Conservation (phyloP, 2,888 invertebrate genomes). For the Abscondita cerata region DNA sequence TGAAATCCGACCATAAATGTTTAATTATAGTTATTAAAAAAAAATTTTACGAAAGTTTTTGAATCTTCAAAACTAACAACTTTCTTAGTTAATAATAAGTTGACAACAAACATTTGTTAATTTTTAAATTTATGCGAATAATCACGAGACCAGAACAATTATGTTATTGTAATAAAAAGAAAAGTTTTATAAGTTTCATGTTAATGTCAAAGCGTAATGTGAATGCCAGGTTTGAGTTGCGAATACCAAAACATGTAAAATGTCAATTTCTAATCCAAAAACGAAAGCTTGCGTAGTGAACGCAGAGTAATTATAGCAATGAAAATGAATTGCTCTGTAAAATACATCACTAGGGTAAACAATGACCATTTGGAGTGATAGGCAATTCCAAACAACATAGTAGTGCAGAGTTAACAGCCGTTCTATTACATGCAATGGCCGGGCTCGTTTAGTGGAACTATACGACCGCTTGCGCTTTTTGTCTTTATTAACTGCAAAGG, state of each 20-base stretch:
- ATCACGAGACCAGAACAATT: too few relatives aligned
- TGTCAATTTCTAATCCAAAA: background rate
- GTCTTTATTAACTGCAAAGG: constrained; percentile 38
- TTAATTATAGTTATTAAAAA: too few relatives aligned
- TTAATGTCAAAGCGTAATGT: too few relatives aligned
- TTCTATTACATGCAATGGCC: constrained; percentile 42
- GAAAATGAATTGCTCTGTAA: constrained; percentile 32
- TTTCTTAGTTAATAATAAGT: too few relatives aligned
- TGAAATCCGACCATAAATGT: too few relatives aligned
- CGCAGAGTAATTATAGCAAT: constrained; percentile 29
- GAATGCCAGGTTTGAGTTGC: too few relatives aligned
- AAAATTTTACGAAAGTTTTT: too few relatives aligned
- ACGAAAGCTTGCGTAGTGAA: background rate
- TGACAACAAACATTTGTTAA: too few relatives aligned
- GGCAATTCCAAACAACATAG: constrained; percentile 42
- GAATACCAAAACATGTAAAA: background rate
- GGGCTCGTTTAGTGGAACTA: constrained; percentile 32
- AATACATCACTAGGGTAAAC: constrained; percentile 40
- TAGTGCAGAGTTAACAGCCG: constrained; percentile 43
- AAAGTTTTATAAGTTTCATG: too few relatives aligned
- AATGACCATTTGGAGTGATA: constrained; percentile 43
- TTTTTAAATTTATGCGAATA: too few relatives aligned
- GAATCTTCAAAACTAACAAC: too few relatives aligned
- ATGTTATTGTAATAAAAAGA: too few relatives aligned
- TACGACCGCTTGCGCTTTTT: constrained; percentile 34